Evolutionary conservation across 1,140 invertebrate species (phyloP).

Genomic region (Paralvinella palmiformis): DNA sequence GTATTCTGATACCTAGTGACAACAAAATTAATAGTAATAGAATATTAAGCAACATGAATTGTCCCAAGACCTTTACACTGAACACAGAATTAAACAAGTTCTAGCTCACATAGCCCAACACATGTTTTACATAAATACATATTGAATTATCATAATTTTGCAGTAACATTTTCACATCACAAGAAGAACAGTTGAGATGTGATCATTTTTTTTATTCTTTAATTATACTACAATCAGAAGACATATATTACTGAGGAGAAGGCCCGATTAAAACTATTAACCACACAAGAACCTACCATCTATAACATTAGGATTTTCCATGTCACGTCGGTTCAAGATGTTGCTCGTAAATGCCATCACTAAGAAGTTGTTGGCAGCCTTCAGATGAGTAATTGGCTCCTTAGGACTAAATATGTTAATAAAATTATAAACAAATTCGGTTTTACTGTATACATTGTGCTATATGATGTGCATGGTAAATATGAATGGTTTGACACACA

Average conservation of each 20-base stretch:
- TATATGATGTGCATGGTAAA: neutral
- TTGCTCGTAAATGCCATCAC: conserved; percentile 79
- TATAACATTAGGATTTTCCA: conserved; percentile 68
- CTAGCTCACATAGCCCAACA: too few species aligned
- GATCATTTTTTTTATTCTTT: neutral
- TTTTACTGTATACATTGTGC: conserved; percentile 29
- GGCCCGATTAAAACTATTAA: neutral
- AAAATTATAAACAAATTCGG: conserved; percentile 60
- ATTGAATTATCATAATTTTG: neutral
- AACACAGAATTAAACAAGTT: too few species aligned
- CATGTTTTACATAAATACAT: neutral
- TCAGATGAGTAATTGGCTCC: conserved; percentile 70
- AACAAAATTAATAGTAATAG: too few species aligned
- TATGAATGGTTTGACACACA: neutral
- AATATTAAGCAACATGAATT: too few species aligned
- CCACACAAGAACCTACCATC: conserved; percentile 58
- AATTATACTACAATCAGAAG: neutral
- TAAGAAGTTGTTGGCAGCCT: conserved; percentile 73
- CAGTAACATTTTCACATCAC: neutral
- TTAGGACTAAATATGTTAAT: conserved; percentile 72
- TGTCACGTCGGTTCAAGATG: conserved; percentile 71
- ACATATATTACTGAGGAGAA: neutral
- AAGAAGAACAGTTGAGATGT: neutral
- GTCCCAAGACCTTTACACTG: too few species aligned
- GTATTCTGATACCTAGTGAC: too few species aligned